phyloP scores from a whole-genome alignment of 2,888 invertebrate species.

The Lepidocyrtinus sp. region DNA sequence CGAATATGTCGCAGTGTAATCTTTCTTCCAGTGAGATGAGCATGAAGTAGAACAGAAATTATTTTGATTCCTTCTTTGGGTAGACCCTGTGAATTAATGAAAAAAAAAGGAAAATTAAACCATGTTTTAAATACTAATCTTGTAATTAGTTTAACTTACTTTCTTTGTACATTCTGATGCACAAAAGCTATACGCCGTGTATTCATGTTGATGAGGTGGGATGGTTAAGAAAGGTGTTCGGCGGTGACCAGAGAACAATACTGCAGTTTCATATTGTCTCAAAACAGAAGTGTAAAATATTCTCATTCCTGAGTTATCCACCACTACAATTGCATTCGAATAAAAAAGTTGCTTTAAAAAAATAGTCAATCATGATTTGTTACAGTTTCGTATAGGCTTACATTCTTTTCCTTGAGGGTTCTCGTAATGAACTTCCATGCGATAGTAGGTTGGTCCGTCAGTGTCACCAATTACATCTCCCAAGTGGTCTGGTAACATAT shows the following conservation, averaged over 20 bases:
- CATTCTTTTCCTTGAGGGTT: constrained; percentile 74
- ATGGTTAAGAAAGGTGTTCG: constrained; percentile 87
- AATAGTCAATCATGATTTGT: background rate
- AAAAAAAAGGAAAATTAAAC: background rate
- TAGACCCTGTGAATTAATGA: constrained; percentile 41
- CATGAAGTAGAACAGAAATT: constrained; percentile 86
- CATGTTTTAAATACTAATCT: background rate
- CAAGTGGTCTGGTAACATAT: constrained; percentile 79
- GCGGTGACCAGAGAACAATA: constrained; percentile 84
- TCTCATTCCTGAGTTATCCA: constrained; percentile 83
- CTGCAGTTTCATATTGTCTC: constrained; percentile 84
- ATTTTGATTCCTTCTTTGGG: constrained; percentile 82
- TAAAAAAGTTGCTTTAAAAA: background rate
- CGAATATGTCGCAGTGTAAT: constrained; percentile 84
- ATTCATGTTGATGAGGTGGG: constrained; percentile 84
- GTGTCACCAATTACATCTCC: constrained; percentile 86
- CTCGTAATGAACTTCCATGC: constrained; percentile 93
- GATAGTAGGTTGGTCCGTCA: constrained; percentile 84
- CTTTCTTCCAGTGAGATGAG: constrained; percentile 85
- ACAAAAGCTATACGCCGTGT: constrained; percentile 88
- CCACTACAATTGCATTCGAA: constrained; percentile 34
- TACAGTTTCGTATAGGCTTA: constrained; percentile 33
- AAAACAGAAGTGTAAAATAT: constrained; percentile 83
- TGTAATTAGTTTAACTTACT: constrained; percentile 74
- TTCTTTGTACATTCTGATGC: constrained; percentile 84